Evolutionary conservation across 2,113 vertebrate genomes (phyloP).

Genomic region (Illadopsis cleaveri): DNA sequence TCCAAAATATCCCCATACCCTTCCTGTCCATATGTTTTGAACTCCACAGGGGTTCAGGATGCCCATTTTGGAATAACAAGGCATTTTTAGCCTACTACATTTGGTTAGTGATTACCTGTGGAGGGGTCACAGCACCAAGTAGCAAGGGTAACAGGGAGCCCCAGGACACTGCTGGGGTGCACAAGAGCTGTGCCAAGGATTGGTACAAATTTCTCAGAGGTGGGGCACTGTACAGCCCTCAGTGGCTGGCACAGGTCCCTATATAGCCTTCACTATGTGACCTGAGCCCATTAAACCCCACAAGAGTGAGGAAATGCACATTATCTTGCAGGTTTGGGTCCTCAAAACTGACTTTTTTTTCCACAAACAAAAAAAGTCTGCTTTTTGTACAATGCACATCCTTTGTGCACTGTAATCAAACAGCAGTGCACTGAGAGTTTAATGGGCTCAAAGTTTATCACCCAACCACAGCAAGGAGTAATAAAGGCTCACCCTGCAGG

Average conservation of each 20-base stretch:
- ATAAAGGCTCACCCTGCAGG: not conserved
- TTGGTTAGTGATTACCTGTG: not conserved
- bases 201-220: fast-evolving
- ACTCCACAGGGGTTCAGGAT: not conserved
- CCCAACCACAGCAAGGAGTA: not conserved
- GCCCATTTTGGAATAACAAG: not conserved
- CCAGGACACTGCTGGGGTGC: not conserved
- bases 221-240: no score
- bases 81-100: not conserved
- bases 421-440: not conserved
- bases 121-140: not conserved
- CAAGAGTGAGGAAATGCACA: fast-evolving
- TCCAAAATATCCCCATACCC: not conserved
- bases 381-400: not conserved
- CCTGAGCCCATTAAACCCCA: not conserved
- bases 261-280: fast-evolving
- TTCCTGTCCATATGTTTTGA: not conserved
- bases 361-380: not conserved
- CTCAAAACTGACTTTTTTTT: not conserved
- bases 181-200: not conserved
- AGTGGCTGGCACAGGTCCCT: not conserved
- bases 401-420: not conserved
- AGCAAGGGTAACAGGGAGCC: not conserved
- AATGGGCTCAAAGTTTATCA: not conserved
- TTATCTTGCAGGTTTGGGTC: not conserved